These are phyloP conservation scores for Plusia festucae DNA, from an alignment of 2,888 invertebrate species.

Conservation along the genomic window DNA sequence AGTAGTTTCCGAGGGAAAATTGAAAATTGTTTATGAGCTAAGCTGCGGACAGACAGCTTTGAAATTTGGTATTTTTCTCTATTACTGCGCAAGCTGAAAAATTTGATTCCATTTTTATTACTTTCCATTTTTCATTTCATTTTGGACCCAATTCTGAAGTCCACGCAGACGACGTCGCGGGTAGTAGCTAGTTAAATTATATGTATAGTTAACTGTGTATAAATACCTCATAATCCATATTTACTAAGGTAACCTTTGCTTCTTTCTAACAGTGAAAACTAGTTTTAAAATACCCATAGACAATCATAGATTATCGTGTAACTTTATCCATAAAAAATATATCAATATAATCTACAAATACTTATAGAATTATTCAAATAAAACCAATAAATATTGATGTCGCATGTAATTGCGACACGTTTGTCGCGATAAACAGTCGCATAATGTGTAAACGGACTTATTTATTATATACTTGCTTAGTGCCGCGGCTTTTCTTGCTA, in stretches of 20 bases:
- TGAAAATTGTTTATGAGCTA: too few species aligned
- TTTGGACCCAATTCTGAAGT: too few species aligned
- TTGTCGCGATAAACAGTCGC: conserved; percentile 50
- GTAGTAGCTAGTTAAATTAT: too few species aligned
- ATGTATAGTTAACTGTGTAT: background rate
- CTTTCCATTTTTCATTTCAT: too few species aligned
- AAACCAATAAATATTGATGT: conserved; percentile 45
- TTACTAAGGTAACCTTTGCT: background rate
- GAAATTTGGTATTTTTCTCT: too few species aligned
- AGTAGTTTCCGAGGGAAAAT: too few species aligned
- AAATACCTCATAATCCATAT: background rate
- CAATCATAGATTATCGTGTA: conserved; percentile 25
- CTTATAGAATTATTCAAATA: conserved; percentile 48
- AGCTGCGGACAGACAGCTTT: too few species aligned
- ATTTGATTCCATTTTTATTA: too few species aligned
- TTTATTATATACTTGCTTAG: conserved; percentile 34
- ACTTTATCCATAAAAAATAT: conserved; percentile 28
- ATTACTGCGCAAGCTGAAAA: too few species aligned
- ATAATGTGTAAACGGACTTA: conserved; percentile 33
- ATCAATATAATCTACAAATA: conserved; percentile 24
- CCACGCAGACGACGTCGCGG: too few species aligned
- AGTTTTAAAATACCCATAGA: conserved; percentile 7
- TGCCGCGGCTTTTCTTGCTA: conserved; percentile 9
- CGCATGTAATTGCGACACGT: conserved; percentile 46
- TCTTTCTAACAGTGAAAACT: conserved; percentile 2